Conservation (phyloP, 1,140 invertebrate species). For the Dreissena polymorpha region DNA sequence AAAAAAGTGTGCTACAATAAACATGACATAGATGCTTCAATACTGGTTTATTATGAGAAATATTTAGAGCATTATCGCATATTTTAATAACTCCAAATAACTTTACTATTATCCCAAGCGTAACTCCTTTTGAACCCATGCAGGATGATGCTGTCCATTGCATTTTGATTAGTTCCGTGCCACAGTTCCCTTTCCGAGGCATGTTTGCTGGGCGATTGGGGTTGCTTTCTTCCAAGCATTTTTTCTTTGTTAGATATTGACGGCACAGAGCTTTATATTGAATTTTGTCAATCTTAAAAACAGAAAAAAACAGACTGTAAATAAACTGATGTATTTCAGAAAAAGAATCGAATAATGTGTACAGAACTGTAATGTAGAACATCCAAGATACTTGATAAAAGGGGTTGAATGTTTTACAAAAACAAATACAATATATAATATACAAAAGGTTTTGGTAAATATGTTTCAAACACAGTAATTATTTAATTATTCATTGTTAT, state of each 20-base stretch:
- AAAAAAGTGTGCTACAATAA: too few species aligned
- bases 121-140: slow-evolving; percentile 69
- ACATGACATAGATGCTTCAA: too few species aligned
- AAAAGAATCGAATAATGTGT: too few species aligned
- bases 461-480: not conserved
- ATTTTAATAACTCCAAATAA: too few species aligned
- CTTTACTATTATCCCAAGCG: slow-evolving; percentile 63
- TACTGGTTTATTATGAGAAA: too few species aligned
- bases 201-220: slow-evolving; percentile 14
- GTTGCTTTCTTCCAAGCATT: slow-evolving; percentile 49
- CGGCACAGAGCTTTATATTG: slow-evolving; percentile 62
- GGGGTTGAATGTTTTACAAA: not conserved
- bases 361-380: too few species aligned
- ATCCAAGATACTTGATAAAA: too few species aligned
- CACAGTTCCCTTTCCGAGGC: slow-evolving; percentile 55
- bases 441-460: not conserved
- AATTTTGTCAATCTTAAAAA: slow-evolving; percentile 62
- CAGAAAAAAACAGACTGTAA: not conserved
- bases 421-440: not conserved
- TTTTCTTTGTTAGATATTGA: slow-evolving; percentile 64
- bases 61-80: too few species aligned
- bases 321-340: not conserved
- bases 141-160: slow-evolving; percentile 60
- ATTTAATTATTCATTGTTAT: not conserved
- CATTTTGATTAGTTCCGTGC: slow-evolving; percentile 59